Evolutionary conservation across 2,113 vertebrate species (phyloP), one percentile per base, ranked within the genome.

Genomic region (Siniperca knerii): DNA sequence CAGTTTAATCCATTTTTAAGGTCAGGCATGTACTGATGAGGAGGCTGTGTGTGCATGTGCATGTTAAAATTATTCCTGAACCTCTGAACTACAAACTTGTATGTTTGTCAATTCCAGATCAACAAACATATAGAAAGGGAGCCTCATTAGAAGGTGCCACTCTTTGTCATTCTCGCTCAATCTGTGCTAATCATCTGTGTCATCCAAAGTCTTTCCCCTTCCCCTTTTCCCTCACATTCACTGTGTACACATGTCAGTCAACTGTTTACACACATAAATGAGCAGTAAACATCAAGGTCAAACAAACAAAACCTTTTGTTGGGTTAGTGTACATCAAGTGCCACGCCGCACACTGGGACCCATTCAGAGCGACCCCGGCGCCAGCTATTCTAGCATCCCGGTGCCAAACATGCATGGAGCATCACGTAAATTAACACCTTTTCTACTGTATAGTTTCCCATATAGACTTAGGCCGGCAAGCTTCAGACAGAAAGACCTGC

Each of bases 271-370:
- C 55, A 84, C 48, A 80, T 25, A 64, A 83, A 90, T 82, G 72
- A 76, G 71, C 74, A 81, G 64, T 48, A 85, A 91, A 88, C 79
- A 88, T 35, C 69, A 55, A 82, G 76, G 68, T 79, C 82, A 78
- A 77, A 84, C 46, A 86, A 90, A 91, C 68, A 84, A 90, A 81
- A 72, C n/a, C 1, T 66, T 89, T 76, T 83, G 62, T 78, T 73
- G 78, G 55, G 75, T 85, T 81, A 84, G 64, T 64, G 76, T 55
- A 35, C 57, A 57, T 86, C 72, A 78, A 64, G 54, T 50, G 70
- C 52, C 80, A 68, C 55, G 82, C 68, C 37, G 13, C 58, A 62
- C 33, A 82, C 58, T 44, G 13, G 68, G 52, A 10, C 35, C 64
- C 55, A 50, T 81, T 70, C 46, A 71, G 67, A 42, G 9, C 5